Percentiles rank a stretch among this genome's conserved stretches.
Conservation (phyloP, 2,113 vertebrate genomes). For the Neopipo cinnamomea region DNA sequence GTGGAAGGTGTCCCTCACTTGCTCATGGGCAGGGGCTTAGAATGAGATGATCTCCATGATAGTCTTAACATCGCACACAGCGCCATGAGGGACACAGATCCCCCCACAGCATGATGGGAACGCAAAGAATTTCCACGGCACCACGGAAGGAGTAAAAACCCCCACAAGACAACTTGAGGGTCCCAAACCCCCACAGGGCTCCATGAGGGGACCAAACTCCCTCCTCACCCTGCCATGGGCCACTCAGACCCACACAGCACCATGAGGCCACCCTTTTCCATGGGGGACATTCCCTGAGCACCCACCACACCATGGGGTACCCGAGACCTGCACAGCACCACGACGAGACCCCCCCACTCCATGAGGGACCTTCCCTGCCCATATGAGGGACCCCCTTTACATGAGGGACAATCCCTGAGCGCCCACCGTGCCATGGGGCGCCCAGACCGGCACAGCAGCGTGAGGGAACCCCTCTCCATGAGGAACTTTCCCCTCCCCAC, state of each 20-base stretch:
- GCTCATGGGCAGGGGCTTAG: background rate
- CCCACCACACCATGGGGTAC: background rate
- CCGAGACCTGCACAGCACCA: background rate
- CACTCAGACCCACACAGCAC: too few species aligned
- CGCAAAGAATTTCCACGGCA: fast-evolving
- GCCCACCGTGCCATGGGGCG: too few species aligned
- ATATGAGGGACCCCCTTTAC: too few species aligned
- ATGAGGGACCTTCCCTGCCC: too few species aligned
- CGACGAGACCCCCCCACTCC: too few species aligned
- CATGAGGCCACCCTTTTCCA: background rate
- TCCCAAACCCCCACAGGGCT: fast-evolving
- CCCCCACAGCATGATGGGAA: fast-evolving
- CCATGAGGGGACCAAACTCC: background rate
- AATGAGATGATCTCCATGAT: background rate
- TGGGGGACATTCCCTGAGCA: background rate
- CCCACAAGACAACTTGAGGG: fast-evolving
- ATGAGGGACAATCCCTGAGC: background rate
- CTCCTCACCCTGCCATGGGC: fast-evolving
- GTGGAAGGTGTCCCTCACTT: background rate
- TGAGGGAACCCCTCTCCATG: fast-evolving
- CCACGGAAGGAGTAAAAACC: background rate
- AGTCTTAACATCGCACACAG: fast-evolving
- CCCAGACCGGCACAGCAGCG: background rate
- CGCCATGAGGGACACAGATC: background rate
- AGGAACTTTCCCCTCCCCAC: background rate